Evolutionary conservation across 2,113 vertebrate species (phyloP), one percentile per base, ranked within the genome.

Genomic region (Cheilinus undulatus): DNA sequence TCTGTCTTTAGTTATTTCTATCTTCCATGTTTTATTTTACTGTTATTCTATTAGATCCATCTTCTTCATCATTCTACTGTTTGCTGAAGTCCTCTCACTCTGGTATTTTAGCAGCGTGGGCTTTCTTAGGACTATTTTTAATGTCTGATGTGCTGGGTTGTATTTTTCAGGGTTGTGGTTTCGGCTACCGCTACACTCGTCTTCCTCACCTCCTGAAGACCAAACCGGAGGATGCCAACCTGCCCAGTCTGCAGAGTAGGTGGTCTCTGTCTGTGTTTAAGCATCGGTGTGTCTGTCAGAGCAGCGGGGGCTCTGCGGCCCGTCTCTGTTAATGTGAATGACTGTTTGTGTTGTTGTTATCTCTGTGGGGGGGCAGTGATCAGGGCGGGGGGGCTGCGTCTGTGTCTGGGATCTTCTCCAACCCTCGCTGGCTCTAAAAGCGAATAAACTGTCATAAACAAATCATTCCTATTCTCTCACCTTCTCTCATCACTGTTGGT

Each of bases 241-340:
- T 99, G 23, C 98, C 98, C 76, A 99, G 97, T 70, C 94, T 99
- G 60, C 98, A 99, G 92, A 99, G 97, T 99, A 87, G 88, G 97
- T 96, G 22, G 2, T 14, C 2, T 23, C 12, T 24, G 2, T 26
- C 90, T 95, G 17, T 43, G 20, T 4, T 15, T 14, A 8, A n/a
- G 28, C 30, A 30, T 40, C 15, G 5, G 10, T 4, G n/a, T 14
- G 11, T 23, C 23, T 42, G 43, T 40, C 13, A 5, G 10, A 8
- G 28, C 48, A 43, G 46, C 30, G 5, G 45, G 54, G 23, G 27
- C 38, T 11, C 4, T 10, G 0, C 46, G 20, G 38, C 27, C 24
- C 3, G 26, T 61, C 40, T 20, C 11, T 38, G 46, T 27, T 30
- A 30, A 20, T 49, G 46, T 45, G 61, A 26, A 11, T n/a, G 30